Conservation (phyloP, 2,888 invertebrate species). For the Ceramica pisi region DNA sequence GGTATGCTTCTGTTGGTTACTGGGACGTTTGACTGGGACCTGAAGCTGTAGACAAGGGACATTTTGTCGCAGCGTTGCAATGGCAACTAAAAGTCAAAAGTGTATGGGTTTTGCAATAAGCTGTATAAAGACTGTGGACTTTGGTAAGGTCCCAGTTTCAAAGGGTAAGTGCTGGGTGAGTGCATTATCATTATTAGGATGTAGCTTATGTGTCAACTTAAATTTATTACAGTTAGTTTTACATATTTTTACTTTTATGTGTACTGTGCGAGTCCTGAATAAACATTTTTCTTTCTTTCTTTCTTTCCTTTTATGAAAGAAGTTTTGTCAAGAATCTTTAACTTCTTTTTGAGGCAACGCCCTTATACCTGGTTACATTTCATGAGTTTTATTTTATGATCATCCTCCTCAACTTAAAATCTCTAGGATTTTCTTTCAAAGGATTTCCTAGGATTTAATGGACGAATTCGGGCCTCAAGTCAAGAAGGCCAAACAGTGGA, state of each 20-base stretch:
- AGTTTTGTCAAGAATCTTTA: neutral
- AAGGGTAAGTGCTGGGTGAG: neutral
- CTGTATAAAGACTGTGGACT: neutral
- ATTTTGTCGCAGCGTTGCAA: too few relatives aligned
- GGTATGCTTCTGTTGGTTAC: slow-evolving; percentile 60
- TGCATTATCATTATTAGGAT: too few relatives aligned
- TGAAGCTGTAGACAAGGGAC: neutral
- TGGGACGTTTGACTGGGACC: slow-evolving; percentile 39
- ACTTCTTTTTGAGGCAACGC: neutral
- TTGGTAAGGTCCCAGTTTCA: neutral
- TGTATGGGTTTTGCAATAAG: too few relatives aligned
- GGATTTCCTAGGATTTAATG: neutral
- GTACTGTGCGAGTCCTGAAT: too few relatives aligned
- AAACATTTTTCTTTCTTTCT: too few relatives aligned
- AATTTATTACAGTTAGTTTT: too few relatives aligned
- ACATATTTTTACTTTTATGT: too few relatives aligned
- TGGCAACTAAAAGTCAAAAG: too few relatives aligned
- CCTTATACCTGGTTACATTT: neutral
- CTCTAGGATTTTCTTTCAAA: neutral
- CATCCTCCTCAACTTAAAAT: neutral
- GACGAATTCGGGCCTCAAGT: too few relatives aligned
- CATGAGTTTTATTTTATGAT: neutral
- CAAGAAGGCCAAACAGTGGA: neutral
- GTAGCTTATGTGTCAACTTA: too few relatives aligned
- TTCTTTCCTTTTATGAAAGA: too few relatives aligned